Conservation (phyloP, 2,113 vertebrate genomes). For the Marmota flaviventris region DNA sequence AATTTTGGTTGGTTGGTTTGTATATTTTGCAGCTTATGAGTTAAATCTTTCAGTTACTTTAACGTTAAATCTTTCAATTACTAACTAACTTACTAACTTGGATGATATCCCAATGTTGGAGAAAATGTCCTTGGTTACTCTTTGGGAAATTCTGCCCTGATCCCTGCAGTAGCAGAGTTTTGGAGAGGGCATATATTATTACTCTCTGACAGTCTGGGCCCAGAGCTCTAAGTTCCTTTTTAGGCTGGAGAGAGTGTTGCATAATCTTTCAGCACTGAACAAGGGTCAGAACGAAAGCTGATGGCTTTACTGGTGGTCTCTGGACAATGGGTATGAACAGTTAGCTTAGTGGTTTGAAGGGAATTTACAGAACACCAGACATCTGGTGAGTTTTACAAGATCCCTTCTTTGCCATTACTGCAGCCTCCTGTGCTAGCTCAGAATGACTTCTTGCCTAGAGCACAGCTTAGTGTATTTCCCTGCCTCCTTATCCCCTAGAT, state of each 20-base stretch:
- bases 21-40: background rate
- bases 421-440: background rate
- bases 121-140: background rate
- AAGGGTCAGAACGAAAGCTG: background rate
- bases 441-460: background rate
- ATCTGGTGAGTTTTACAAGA: background rate
- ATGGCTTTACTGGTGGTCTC: background rate
- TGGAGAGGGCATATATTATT: background rate
- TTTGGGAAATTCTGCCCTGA: background rate
- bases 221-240: background rate
- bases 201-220: no score
- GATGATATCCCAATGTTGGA: background rate
- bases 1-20: background rate
- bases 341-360: background rate
- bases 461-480: background rate
- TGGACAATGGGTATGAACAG: background rate
- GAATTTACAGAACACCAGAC: background rate
- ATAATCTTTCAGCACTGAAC: background rate
- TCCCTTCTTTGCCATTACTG: background rate
- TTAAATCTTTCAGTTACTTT: background rate
- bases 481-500: background rate
- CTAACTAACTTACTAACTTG: background rate
- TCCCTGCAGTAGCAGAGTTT: background rate
- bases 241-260: background rate
- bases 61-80: background rate